Evolutionary conservation across 2,888 invertebrate species (phyloP).

Genomic region (Drosophila maculinotata): DNA sequence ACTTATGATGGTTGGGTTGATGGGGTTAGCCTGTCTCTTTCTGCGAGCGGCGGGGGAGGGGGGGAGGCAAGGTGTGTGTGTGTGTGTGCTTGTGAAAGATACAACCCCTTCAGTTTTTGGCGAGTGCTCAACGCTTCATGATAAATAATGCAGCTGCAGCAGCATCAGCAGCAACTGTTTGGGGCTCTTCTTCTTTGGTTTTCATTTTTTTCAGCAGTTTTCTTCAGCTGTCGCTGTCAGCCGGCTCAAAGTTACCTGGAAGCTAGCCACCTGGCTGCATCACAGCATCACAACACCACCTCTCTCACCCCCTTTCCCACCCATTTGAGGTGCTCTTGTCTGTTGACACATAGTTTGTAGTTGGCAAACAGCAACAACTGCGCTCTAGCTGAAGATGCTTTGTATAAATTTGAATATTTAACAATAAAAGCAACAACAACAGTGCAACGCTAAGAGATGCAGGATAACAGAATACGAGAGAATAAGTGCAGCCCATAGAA

Average conservation of each 20-base stretch:
- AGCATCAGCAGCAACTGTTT: constrained; percentile 13
- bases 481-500: constrained; percentile 17
- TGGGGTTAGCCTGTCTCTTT: too few relatives aligned
- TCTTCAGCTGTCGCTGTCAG: constrained; percentile 64
- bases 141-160: constrained; percentile 72
- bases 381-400: constrained; percentile 66
- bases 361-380: constrained; percentile 61
- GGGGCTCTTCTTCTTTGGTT: background rate
- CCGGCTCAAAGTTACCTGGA: constrained; percentile 43
- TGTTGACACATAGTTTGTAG: constrained; percentile 77
- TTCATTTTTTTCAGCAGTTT: constrained; percentile 40
- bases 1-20: constrained; percentile 27
- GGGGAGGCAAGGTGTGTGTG: background rate
- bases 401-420: constrained; percentile 78
- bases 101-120: constrained; percentile 50
- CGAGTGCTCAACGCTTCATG: constrained; percentile 58
- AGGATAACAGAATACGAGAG: constrained; percentile 1
- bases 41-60: too few relatives aligned
- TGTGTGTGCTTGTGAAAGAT: background rate
- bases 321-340: constrained; percentile 31
- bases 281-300: constrained; percentile 1
- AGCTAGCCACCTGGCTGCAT: constrained; percentile 15
- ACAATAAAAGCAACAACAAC: constrained; percentile 55
- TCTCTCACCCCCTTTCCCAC: background rate
- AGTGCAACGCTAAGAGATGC: constrained; percentile 41